phyloP scores from a whole-genome alignment of 2,797 vertebrate genomes.

The Poecilia picta region DNA sequence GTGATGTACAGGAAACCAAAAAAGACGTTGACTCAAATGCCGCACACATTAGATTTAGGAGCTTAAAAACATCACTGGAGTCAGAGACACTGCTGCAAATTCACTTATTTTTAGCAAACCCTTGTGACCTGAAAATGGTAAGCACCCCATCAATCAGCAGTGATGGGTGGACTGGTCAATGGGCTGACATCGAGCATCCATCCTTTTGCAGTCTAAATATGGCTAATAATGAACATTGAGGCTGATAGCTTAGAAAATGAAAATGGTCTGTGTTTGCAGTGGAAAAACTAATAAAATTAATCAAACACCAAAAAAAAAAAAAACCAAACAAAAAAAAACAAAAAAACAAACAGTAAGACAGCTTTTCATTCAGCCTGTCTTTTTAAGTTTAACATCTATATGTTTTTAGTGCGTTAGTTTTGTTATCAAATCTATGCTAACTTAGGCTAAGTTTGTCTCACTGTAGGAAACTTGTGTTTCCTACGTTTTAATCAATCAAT shows the following conservation, averaged over 20 bases:
- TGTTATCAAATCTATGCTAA: background rate
- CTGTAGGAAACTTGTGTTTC: background rate
- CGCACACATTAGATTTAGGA: background rate
- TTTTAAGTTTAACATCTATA: constrained; percentile 17
- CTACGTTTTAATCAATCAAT: background rate
- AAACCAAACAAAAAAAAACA: no score
- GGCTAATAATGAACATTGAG: constrained; percentile 61
- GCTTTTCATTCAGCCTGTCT: constrained; percentile 41
- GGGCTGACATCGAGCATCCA: constrained; percentile 55
- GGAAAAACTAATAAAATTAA: constrained; percentile 39
- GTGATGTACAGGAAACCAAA: background rate
- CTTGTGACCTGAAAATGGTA: constrained; percentile 63
- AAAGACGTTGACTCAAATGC: background rate
- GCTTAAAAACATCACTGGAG: background rate
- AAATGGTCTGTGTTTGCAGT: constrained; percentile 12
- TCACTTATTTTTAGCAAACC: constrained; percentile 51
- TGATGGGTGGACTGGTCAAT: constrained; percentile 37
- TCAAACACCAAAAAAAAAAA: constrained; percentile 35
- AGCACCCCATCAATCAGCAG: constrained; percentile 62
- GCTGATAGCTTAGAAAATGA: constrained; percentile 53
- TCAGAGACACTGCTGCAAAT: constrained; percentile 15
- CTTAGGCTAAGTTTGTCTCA: background rate
- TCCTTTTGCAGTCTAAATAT: constrained; percentile 68
- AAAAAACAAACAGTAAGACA: constrained; percentile 26
- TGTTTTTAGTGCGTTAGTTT: background rate